Evolutionary conservation across 2,797 vertebrate genomes (phyloP), one percentile per base, ranked within the genome.

Genomic region (Gallinago nigripennis): DNA sequence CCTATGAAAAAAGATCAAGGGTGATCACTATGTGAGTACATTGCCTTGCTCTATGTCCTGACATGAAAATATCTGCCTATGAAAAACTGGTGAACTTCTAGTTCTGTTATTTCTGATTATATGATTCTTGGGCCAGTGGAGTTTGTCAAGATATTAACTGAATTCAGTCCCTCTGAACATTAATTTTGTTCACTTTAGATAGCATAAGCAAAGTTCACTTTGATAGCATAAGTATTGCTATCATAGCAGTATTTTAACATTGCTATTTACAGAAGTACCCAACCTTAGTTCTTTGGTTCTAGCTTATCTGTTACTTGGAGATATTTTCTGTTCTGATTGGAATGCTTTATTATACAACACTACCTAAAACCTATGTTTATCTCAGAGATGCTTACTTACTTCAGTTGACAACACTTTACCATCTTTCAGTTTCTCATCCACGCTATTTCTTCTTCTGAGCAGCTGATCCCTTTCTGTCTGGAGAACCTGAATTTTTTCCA

Each of bases 391-490:
- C 79, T 88, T 94, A 97, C 98, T 98, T 97, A 99, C 99, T 98
- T 99, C 98, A 51, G 95, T 54, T 43, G 98, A 98, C 66, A 99
- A 97, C 77, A 98, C 94, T 73, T 96, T 97, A 93, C 98, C 98
- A 83, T 98, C 98, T 95, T 97, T 98, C 60, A 99, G 97, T 97
- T 98, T 98, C 48, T 98, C 94, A 31, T 99, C 98, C 91, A 99
- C 93, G 66, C 95, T 94, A 33, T 98, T 98, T 97, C 96, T 98
- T 97, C 85, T 98, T 96, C 92, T 98, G 93, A 97, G 96, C 20
- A 99, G 98, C 43, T 95, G 87, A 61, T 98, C 97, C 81, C 97
- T 98, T 96, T 99, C 98, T 57, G 73, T 96, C 64, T 98, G 97
- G 8, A 98, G 97, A 54, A 92, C 95, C 91, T 98, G 97, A 82